A percentile compares a stretch with the other conserved stretches of the same genome.
Conservation (phyloP, 2,797 vertebrate genomes). For the Brachyalestes nurse region DNA sequence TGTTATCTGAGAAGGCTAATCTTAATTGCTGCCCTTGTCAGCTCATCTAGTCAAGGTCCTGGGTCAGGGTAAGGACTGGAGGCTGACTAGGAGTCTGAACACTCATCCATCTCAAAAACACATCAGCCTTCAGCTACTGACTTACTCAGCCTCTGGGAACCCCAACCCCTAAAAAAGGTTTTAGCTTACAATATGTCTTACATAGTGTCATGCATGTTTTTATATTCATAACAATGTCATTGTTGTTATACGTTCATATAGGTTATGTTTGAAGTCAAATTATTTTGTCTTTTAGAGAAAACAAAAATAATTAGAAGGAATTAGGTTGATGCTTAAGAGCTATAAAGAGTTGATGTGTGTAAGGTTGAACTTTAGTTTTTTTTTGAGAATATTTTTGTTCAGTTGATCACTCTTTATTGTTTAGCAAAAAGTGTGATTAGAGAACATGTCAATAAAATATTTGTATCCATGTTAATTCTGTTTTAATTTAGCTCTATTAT, state of each 20-base stretch:
- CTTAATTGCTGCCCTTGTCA: slow-evolving; percentile 58
- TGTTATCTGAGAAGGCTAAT: slow-evolving; percentile 53
- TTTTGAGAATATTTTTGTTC: neutral
- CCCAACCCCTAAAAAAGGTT: neutral
- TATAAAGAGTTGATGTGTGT: no score
- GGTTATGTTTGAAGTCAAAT: no score
- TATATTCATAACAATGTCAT: neutral
- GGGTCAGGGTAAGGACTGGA: slow-evolving; percentile 34
- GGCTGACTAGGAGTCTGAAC: slow-evolving; percentile 28
- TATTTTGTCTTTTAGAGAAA: no score
- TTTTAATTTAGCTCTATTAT: no score
- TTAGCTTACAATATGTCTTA: neutral
- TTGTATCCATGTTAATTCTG: no score
- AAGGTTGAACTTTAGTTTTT: no score
- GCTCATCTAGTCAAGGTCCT: slow-evolving; percentile 48
- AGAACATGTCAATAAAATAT: neutral
- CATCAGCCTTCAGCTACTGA: slow-evolving; percentile 8
- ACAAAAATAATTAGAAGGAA: no score
- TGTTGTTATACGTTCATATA: neutral
- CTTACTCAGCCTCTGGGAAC: slow-evolving; percentile 17
- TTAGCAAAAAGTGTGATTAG: neutral
- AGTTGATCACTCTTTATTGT: neutral
- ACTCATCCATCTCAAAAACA: slow-evolving; percentile 34
- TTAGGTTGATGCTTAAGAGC: no score
- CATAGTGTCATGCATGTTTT: neutral